These are phyloP conservation scores for Harmothoe impar DNA, from an alignment of 2,888 invertebrate species.

Conservation along the genomic window DNA sequence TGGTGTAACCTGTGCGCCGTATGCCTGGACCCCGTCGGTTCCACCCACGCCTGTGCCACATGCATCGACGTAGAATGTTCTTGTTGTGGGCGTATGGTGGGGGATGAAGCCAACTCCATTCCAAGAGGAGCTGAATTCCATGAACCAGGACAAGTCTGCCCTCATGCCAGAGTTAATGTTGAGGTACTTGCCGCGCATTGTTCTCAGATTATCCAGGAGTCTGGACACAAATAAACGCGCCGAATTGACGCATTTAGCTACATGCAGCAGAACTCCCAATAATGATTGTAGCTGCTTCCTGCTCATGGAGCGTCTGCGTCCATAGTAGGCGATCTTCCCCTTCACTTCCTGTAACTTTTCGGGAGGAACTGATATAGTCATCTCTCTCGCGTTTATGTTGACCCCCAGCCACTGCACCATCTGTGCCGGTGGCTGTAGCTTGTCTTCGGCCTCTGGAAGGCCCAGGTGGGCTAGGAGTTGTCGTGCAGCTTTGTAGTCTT, in stretches of 20 bases:
- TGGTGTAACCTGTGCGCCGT: background rate
- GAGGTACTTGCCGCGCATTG: background rate
- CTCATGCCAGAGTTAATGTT: background rate
- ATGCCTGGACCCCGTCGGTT: background rate
- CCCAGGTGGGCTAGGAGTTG: background rate
- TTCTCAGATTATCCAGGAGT: background rate
- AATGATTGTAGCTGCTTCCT: too few species aligned
- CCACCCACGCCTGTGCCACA: background rate
- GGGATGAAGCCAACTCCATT: background rate
- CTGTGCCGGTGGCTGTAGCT: background rate
- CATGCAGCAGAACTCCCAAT: too few species aligned
- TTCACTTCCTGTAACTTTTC: background rate
- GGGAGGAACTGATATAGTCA: background rate
- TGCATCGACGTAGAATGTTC: background rate
- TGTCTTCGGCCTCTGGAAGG: background rate
- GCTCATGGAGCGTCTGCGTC: background rate
- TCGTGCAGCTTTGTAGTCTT: background rate
- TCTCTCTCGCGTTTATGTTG: background rate
- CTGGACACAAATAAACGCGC: background rate
- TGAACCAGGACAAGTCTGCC: background rate
- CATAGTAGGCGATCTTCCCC: background rate
- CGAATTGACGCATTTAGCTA: too few species aligned
- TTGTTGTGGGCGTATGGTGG: background rate
- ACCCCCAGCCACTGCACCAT: background rate
- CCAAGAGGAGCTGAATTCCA: background rate